Evolutionary conservation across 2,888 invertebrate genomes (phyloP).

Genomic region (Catocala fraxini): DNA sequence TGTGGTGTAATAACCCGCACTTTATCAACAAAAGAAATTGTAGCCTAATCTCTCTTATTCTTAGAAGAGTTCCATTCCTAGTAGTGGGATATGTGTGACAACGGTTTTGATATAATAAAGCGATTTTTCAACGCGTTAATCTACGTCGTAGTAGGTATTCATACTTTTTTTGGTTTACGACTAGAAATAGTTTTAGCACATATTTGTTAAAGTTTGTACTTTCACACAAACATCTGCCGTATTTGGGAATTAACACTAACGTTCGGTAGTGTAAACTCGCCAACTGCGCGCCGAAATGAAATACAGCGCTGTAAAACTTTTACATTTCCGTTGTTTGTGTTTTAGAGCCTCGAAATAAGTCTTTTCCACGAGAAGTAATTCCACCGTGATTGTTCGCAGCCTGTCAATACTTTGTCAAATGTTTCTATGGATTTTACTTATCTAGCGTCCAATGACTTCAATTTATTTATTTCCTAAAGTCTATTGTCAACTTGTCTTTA

Average conservation of each 20-base stretch:
- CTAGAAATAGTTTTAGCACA: conserved; percentile 27
- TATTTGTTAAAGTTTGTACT: conserved; percentile 14
- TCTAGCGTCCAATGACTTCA: conserved; percentile 27
- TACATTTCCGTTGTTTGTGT: conserved; percentile 20
- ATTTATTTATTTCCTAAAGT: conserved; percentile 22
- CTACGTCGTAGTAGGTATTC: conserved; percentile 5
- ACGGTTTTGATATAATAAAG: no score
- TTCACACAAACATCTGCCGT: conserved; percentile 23
- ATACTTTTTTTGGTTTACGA: conserved; percentile 2
- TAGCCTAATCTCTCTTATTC: no score
- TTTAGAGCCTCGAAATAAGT: conserved; percentile 15
- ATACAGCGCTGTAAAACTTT: conserved; percentile 21
- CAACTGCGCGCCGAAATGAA: conserved; percentile 17
- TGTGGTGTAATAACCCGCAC: no score
- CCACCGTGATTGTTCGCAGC: conserved; percentile 7
- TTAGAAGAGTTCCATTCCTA: no score
- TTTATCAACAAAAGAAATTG: no score
- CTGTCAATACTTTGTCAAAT: conserved; percentile 28
- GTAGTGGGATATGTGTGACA: no score
- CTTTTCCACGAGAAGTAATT: background rate
- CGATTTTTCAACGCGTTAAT: background rate
- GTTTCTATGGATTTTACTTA: conserved; percentile 33
- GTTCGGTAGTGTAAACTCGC: conserved; percentile 21
- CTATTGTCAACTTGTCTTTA: no score
- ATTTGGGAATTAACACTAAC: conserved; percentile 23